Evolutionary conservation across 2,888 invertebrate genomes (phyloP), one percentile per base, ranked within the genome.

Genomic region (Linnaemya tessellans): DNA sequence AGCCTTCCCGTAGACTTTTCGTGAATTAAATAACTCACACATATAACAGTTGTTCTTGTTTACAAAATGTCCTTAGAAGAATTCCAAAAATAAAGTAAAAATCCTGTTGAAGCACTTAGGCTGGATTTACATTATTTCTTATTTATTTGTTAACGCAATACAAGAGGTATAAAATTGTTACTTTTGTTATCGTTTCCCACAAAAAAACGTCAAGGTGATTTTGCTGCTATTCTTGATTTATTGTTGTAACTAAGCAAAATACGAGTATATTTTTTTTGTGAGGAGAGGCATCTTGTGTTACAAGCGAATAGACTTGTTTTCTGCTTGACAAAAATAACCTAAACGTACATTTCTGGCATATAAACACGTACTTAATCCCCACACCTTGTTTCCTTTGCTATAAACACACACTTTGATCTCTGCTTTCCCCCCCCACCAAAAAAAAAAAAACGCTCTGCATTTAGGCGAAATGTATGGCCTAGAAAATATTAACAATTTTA

Each of bases 401-500:
- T 35, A 18, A 35, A 18, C 20, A 41, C 20, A 62, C 38, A 56
- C 20, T 38, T n/a, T 46, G 3, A 4, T 46, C n/a, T 3, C 5
- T 46, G 20, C 7, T 4, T 49, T n/a, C 49, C 18, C 5, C 30
- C 5, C 30, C 30, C n/a, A 3, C 13, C 10, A 5, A 15, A n/a
- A n/a, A n/a, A n/a, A n/a, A n/a, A 49, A 49, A 18, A 60, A 38
- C 3, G 7, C 0, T n/a, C 8, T 30, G 4, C 8, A 38, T 51
- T 15, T 7, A 15, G 30, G 73, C 43, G 60, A 35, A 68, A 68
- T n/a, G n/a, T 80, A 67, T 62, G 74, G 62, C 15, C 11, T 35
- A 75, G 7, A 81, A 75, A 65, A 65, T 56, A n/a, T 58, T 64
- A 22, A 65, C 49, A 58, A 54, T 79, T 54, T 65, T 43, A 58